These are phyloP conservation scores for Trichoplusia ni DNA, from an alignment of 1,140 invertebrate species.

Conservation along the genomic window DNA sequence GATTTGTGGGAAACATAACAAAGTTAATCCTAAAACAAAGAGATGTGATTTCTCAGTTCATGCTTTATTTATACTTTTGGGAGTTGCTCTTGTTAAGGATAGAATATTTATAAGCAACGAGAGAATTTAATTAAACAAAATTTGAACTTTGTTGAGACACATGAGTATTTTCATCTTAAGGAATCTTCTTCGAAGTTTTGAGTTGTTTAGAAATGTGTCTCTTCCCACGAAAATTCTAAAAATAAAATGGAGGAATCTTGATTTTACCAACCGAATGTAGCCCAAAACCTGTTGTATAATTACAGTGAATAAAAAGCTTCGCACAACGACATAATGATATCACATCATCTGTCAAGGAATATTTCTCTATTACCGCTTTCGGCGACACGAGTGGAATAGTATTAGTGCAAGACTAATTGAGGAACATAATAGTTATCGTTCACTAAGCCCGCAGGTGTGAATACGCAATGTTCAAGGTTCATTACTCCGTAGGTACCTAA, in stretches of 20 bases:
- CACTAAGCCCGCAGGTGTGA: not conserved
- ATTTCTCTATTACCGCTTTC: too few relatives aligned
- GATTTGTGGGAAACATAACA: not conserved
- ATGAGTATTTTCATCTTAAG: not conserved
- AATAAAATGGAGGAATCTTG: too few relatives aligned
- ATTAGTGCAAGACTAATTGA: too few relatives aligned
- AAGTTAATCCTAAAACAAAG: constrained; percentile 1
- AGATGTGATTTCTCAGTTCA: not conserved
- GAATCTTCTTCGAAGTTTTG: constrained; percentile 1
- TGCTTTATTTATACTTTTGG: not conserved
- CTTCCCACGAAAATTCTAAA: too few relatives aligned
- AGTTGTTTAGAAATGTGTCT: not conserved
- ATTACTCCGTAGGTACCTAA: not conserved
- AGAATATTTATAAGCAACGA: not conserved
- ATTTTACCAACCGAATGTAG: too few relatives aligned
- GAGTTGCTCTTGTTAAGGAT: not conserved
- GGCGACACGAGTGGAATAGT: too few relatives aligned
- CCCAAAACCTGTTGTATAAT: too few relatives aligned
- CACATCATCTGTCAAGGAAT: too few relatives aligned
- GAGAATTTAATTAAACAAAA: not conserved
- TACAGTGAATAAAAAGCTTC: not conserved
- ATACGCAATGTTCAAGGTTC: not conserved
- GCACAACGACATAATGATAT: not conserved
- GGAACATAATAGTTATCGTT: too few relatives aligned
- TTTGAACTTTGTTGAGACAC: not conserved